A percentile compares a stretch with the other conserved stretches of the same genome.
phyloP scores from a whole-genome alignment of 2,113 vertebrate genomes.

The Lonchura striata region DNA sequence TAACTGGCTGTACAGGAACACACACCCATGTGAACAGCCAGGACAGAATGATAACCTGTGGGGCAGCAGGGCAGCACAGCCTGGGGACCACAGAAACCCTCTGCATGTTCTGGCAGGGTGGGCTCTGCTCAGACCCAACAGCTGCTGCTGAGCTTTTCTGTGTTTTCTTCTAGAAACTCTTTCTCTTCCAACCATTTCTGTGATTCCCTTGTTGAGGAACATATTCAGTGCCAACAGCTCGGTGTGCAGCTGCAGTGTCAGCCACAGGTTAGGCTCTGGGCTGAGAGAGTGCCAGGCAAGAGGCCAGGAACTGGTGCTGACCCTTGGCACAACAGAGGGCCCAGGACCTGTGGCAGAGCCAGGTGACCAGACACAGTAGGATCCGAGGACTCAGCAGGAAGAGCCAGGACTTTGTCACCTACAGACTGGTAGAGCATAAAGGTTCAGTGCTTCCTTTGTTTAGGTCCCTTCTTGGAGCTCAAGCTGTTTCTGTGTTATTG shows the following conservation, averaged over 20 bases:
- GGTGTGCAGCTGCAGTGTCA: not conserved
- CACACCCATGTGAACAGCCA: not conserved
- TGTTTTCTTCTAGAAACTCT: not conserved
- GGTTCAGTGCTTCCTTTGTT: not conserved
- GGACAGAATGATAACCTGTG: not conserved
- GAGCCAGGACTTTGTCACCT: not conserved
- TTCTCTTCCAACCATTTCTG: not conserved
- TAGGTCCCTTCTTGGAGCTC: not conserved
- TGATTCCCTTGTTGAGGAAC: not conserved
- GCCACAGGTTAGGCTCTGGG: not conserved
- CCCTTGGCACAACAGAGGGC: not conserved
- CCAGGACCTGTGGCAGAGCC: not conserved
- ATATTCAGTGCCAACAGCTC: not conserved
- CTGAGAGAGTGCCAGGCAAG: not conserved
- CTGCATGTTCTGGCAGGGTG: rapidly evolving
- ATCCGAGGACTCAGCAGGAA: not conserved
- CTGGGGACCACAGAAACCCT: not conserved
- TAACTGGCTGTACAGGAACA: not conserved
- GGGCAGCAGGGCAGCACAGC: not conserved
- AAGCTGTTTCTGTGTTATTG: not conserved
- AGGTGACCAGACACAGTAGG: not conserved
- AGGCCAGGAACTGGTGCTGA: not conserved
- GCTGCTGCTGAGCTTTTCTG: not conserved
- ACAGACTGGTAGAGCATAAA: not conserved
- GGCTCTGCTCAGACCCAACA: not conserved